These are phyloP conservation scores for Polypterus senegalus DNA, from an alignment of 2,113 vertebrate genomes.

Conservation along the genomic window DNA sequence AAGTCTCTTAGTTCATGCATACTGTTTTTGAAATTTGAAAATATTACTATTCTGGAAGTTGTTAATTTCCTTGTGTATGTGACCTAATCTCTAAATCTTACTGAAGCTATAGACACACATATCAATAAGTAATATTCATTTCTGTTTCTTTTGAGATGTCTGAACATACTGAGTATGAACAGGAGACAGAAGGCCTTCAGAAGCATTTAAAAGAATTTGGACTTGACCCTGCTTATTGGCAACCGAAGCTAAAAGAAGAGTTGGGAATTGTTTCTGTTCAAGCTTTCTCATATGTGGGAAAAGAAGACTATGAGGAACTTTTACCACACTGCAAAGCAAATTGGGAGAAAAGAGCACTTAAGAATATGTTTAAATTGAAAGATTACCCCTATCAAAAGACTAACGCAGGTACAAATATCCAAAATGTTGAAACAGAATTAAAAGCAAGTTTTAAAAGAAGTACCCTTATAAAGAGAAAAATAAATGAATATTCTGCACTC, in stretches of 20 bases:
- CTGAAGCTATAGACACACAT: no score
- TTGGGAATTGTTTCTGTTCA: slow-evolving; percentile 18
- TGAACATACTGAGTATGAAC: neutral
- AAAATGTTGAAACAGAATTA: neutral
- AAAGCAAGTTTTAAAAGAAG: neutral
- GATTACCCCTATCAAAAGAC: neutral
- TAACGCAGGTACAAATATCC: slow-evolving; percentile 1
- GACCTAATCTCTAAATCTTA: no score
- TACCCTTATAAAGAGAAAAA: no score
- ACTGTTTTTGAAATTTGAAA: no score
- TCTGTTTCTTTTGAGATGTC: no score
- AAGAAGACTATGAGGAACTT: slow-evolving; percentile 25
- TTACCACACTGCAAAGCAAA: neutral
- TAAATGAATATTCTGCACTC: no score
- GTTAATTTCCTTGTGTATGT: no score
- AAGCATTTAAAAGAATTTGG: slow-evolving; percentile 20
- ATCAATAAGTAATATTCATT: no score
- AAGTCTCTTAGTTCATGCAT: no score
- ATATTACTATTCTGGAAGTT: no score
- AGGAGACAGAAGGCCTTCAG: slow-evolving; percentile 13
- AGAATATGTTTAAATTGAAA: slow-evolving; percentile 15
- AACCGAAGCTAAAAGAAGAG: slow-evolving; percentile 17
- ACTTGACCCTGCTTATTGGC: slow-evolving; percentile 22
- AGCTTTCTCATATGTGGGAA: slow-evolving; percentile 21
- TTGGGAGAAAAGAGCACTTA: slow-evolving; percentile 22